phyloP scores from a whole-genome alignment of 2,888 invertebrate genomes.

The Yponomeuta cagnagella region DNA sequence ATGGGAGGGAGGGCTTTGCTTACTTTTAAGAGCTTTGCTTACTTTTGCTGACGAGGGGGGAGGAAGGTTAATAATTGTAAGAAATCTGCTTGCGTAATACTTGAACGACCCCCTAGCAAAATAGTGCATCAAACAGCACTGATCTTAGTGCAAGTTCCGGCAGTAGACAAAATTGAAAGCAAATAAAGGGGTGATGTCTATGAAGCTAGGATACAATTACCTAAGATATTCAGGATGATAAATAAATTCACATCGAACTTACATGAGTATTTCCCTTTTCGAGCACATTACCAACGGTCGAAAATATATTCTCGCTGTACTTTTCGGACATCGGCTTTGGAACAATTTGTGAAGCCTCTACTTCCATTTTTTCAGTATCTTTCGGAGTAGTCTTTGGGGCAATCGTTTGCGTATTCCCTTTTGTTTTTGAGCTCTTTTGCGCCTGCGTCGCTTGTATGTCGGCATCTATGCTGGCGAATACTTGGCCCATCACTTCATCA shows the following conservation, averaged over 20 bases:
- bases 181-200: too few relatives aligned
- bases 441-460: conserved; percentile 35
- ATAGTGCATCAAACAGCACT: too few relatives aligned
- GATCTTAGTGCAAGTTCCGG: too few relatives aligned
- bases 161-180: too few relatives aligned
- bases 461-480: conserved; percentile 61
- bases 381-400: conserved; percentile 7
- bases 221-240: too few relatives aligned
- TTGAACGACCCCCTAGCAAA: too few relatives aligned
- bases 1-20: too few relatives aligned
- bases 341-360: not conserved
- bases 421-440: not conserved
- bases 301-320: conserved; percentile 61
- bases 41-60: too few relatives aligned
- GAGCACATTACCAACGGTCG: conserved; percentile 36
- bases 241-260: conserved; percentile 17
- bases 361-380: not conserved
- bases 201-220: too few relatives aligned
- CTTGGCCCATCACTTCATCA: conserved; percentile 54
- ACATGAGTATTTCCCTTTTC: conserved; percentile 30
- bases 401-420: not conserved
- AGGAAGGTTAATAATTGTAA: too few relatives aligned
- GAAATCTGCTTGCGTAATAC: too few relatives aligned
- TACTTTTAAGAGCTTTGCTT: too few relatives aligned
- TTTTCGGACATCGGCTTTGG: conserved; percentile 26